phyloP scores from a whole-genome alignment of 1,140 invertebrate species.

The Drosophila athabasca region DNA sequence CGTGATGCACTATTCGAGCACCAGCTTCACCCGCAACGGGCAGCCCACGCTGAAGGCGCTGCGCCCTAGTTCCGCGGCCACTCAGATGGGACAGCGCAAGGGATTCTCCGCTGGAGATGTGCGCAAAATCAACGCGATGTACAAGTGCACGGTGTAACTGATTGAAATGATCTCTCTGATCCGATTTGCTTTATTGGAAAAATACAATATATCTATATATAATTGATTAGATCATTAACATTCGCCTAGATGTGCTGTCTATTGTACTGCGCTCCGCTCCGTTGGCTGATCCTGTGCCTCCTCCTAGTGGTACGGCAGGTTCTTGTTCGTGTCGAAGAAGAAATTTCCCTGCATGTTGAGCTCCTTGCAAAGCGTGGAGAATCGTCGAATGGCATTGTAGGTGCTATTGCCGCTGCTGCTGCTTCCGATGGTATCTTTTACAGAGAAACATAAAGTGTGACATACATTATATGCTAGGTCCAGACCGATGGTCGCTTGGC shows the following conservation, averaged over 20 bases:
- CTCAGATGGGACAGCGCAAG: constrained; percentile 87
- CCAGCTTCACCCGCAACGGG: constrained; percentile 89
- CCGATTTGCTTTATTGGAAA: constrained; percentile 45
- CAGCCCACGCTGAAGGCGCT: constrained; percentile 87
- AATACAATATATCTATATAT: constrained; percentile 48
- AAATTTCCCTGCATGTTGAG: constrained; percentile 75
- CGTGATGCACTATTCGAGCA: constrained; percentile 91
- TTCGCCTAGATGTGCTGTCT: constrained; percentile 32
- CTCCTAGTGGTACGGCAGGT: constrained; percentile 67
- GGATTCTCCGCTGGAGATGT: constrained; percentile 89
- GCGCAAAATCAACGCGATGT: constrained; percentile 90
- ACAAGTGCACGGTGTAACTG: constrained; percentile 85
- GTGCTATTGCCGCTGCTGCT: constrained; percentile 44
- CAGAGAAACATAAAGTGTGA: constrained; percentile 52
- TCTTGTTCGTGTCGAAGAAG: constrained; percentile 80
- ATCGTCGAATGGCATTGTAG: constrained; percentile 73
- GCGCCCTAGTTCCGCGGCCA: constrained; percentile 53
- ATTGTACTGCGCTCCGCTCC: constrained; percentile 27
- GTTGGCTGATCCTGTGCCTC: not conserved
- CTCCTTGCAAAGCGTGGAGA: constrained; percentile 82
- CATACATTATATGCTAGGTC: constrained; percentile 33
- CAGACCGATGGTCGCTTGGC: constrained; percentile 15
- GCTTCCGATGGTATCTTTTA: constrained; percentile 45
- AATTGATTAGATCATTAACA: constrained; percentile 25
- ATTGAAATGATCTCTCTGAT: not conserved